Conservation (phyloP, 2,113 vertebrate species). For the Bubo scandiacus region DNA sequence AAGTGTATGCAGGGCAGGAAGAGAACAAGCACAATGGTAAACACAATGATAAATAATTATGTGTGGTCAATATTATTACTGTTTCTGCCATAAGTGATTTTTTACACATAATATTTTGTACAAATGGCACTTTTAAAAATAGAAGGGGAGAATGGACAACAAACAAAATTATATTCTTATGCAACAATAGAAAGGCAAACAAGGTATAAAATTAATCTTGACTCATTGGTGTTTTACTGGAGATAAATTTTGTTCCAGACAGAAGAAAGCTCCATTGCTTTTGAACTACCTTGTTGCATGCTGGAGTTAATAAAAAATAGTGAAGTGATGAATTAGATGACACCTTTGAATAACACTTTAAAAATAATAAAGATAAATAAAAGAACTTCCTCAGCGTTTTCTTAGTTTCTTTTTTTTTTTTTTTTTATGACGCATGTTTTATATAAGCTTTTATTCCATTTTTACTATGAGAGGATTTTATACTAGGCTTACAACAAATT, state of each 20-base stretch:
- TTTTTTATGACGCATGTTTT: background rate
- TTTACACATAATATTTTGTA: background rate
- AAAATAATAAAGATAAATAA: background rate
- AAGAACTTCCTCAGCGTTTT: background rate
- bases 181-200: background rate
- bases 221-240: background rate
- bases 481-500: background rate
- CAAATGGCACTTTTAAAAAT: background rate
- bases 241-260: background rate
- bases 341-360: background rate
- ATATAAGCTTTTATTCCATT: background rate
- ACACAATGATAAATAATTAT: background rate
- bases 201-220: background rate
- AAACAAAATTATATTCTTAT: background rate
- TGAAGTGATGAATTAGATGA: background rate
- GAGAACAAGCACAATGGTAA: background rate
- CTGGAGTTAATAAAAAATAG: background rate
- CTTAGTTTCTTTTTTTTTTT: too few species aligned
- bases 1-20: background rate
- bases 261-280: background rate
- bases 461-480: background rate
- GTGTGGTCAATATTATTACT: background rate
- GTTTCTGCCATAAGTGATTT: slow-evolving; percentile 10
- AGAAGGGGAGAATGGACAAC: background rate
- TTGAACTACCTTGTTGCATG: background rate